A percentile compares a stretch with the other conserved stretches of the same genome.
Evolutionary conservation across 2,888 invertebrate species (phyloP).

Genomic region (Harpalus rufipes): DNA sequence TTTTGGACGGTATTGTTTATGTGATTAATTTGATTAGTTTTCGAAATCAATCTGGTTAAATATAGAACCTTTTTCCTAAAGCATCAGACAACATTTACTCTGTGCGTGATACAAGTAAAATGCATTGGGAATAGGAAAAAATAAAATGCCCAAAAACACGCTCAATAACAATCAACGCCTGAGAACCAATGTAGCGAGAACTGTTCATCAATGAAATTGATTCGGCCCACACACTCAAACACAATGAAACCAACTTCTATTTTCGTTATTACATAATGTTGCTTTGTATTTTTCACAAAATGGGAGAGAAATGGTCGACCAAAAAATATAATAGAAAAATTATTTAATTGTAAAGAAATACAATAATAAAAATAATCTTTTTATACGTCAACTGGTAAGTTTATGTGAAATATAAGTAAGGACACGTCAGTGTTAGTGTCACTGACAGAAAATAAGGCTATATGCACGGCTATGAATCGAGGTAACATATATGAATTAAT

Average conservation of each 20-base stretch:
- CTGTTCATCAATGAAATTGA: constrained; percentile 2
- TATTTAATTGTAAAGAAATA: too few relatives aligned
- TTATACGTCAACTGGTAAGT: too few relatives aligned
- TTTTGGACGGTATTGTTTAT: too few relatives aligned
- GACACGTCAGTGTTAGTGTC: too few relatives aligned
- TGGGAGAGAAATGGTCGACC: neutral
- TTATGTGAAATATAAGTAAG: too few relatives aligned
- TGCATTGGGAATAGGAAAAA: neutral
- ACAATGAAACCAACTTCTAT: neutral
- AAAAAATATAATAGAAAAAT: too few relatives aligned
- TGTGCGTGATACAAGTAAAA: neutral
- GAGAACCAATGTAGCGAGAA: neutral
- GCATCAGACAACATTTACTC: neutral
- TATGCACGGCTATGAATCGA: too few relatives aligned
- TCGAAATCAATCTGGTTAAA: neutral
- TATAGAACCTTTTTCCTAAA: neutral
- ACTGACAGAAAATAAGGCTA: too few relatives aligned
- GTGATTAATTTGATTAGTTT: neutral
- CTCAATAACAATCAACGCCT: constrained; percentile 5
- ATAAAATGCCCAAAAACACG: constrained; percentile 2
- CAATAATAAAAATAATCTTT: too few relatives aligned
- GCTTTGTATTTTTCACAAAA: neutral
- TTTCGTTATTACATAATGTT: neutral
- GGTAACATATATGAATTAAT: too few relatives aligned
- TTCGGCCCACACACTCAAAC: neutral